These are phyloP conservation scores for Drosophila tani DNA, from an alignment of 1,140 invertebrate species.

Conservation along the genomic window DNA sequence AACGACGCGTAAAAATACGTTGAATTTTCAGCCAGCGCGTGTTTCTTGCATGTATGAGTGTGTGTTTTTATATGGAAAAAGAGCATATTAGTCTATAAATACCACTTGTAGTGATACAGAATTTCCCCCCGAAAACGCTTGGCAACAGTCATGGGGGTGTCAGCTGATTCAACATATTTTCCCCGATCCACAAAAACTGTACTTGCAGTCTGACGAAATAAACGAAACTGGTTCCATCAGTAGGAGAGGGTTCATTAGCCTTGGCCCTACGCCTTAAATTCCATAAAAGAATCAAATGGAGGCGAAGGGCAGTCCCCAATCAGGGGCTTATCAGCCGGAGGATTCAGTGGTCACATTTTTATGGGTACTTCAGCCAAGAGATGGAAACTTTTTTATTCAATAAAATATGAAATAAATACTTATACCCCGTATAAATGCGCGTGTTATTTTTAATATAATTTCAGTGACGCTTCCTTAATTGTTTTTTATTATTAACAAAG, in stretches of 20 bases:
- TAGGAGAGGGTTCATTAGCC: slow-evolving; percentile 56
- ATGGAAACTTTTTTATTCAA: not conserved
- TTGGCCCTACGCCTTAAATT: slow-evolving; percentile 44
- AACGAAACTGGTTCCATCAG: slow-evolving; percentile 35
- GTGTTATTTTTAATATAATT: not conserved
- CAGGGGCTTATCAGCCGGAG: slow-evolving; percentile 27
- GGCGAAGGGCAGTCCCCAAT: slow-evolving; percentile 41
- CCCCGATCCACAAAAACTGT: slow-evolving; percentile 13
- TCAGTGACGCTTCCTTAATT: slow-evolving; percentile 5
- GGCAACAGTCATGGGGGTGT: slow-evolving; percentile 56
- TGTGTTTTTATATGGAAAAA: slow-evolving; percentile 43
- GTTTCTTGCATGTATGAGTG: slow-evolving; percentile 36
- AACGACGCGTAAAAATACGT: slow-evolving; percentile 39
- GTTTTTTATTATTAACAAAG: slow-evolving; percentile 8
- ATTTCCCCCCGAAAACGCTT: slow-evolving; percentile 44
- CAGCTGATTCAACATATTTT: slow-evolving; percentile 42
- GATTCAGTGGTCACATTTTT: slow-evolving; percentile 1
- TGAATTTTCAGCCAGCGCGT: slow-evolving; percentile 65
- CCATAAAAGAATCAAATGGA: slow-evolving; percentile 7
- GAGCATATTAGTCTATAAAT: slow-evolving; percentile 47
- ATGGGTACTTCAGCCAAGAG: slow-evolving; percentile 2
- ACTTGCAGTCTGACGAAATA: slow-evolving; percentile 35
- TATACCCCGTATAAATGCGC: not conserved
- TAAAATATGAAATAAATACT: not conserved
- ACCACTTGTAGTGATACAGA: slow-evolving; percentile 23